Evolutionary conservation across 2,888 invertebrate genomes (phyloP), one percentile per base, ranked within the genome.

Genomic region (Eurytoma californica): DNA sequence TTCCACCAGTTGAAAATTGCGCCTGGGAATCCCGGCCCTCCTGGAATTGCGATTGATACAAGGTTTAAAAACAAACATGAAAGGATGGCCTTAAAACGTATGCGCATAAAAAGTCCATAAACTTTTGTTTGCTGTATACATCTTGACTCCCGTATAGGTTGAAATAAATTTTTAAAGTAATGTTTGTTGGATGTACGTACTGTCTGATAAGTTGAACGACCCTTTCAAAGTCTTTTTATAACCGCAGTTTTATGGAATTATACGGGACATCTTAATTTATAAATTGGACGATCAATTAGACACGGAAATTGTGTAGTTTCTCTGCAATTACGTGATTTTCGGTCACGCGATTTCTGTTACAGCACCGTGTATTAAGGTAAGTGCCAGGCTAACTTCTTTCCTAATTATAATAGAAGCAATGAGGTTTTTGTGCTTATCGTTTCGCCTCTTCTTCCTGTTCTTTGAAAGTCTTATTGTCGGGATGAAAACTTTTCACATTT

Each of bases 351-450:
- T 39, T 51, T 65, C 39, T 49, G 24, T 65, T 51, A 51, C 47
- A 63, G 47, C 47, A 39, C 28, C 61, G n/a, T 18, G 63, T 39
- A 74, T 74, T 73, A 63, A 69, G 47, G 30, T 55, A 74, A 74
- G 65, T 69, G n/a, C 30, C 16, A n/a, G 39, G 14, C 28, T 14
- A 61, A 76, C 24, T 53, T 72, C n/a, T 61, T 16, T 57, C 49
- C 68, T 76, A 67, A 80, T 80, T 76, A 67, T 76, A 79, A 74
- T 49, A 57, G 60, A 60, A 39, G 39, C 49, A 65, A 65, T 49
- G 9, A 58, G 69, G 74, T 74, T 69, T 74, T 47, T 70, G 30
- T 28, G 47, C 39, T 30, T 24, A 13, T 16, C 16, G 13, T 28
- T 3, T n/a, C 13, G 14, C 30, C 24, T 18, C 47, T n/a, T 0